Conservation (phyloP, 2,888 invertebrate genomes). For the Ellobium chinense region DNA sequence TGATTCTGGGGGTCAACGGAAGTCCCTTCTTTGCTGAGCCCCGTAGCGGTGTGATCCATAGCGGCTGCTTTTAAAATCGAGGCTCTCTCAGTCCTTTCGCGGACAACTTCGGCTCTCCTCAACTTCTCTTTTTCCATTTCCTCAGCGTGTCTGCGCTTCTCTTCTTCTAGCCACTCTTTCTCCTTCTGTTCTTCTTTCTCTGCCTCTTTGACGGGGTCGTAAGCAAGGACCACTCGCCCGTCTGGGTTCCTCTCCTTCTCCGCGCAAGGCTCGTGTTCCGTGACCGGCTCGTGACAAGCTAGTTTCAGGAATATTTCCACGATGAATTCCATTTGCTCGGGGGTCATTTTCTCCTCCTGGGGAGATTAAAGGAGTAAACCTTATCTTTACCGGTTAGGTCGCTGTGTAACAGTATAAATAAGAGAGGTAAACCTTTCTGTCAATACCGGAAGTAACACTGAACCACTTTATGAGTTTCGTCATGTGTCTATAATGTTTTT, state of each 20-base stretch:
- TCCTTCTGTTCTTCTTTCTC: background rate
- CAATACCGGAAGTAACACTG: too few relatives aligned
- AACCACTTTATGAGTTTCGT: too few relatives aligned
- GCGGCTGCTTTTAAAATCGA: too few relatives aligned
- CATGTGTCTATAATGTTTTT: too few relatives aligned
- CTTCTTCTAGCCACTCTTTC: background rate
- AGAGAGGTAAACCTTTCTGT: too few relatives aligned
- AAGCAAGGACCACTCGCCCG: background rate
- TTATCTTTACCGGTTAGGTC: too few relatives aligned
- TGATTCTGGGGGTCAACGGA: too few relatives aligned
- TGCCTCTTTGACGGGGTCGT: background rate
- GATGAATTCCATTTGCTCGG: background rate
- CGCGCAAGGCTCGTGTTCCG: background rate
- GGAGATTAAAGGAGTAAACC: background rate
- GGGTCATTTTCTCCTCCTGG: background rate
- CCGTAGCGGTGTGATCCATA: too few relatives aligned
- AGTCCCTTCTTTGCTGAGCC: too few relatives aligned
- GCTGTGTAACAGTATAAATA: too few relatives aligned
- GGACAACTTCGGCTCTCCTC: too few relatives aligned
- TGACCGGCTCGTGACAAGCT: background rate
- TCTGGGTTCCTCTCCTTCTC: background rate
- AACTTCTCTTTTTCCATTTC: background rate
- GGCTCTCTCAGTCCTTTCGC: too few relatives aligned
- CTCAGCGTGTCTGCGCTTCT: background rate
- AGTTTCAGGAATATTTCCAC: conserved; percentile 16